Percentiles rank a stretch among this genome's conserved stretches.
phyloP scores from a whole-genome alignment of 2,797 vertebrate species.

The Vireo griseus region DNA sequence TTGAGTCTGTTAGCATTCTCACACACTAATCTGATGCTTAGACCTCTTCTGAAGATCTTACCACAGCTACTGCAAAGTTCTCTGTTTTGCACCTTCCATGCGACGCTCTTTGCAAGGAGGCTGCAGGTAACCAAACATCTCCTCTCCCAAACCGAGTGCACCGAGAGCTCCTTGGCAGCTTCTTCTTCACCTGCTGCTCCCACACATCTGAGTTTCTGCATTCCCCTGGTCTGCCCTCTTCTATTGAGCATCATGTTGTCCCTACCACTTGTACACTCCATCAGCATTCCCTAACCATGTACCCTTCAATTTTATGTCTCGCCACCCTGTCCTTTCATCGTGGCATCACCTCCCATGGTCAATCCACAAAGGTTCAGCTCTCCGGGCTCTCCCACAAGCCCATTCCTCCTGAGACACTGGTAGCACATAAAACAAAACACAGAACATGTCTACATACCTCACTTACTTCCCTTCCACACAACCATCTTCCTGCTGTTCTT shows the following conservation, averaged over 20 bases:
- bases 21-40: not conserved
- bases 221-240: not conserved
- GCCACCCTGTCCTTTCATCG: fast-evolving
- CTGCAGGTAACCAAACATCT: not conserved
- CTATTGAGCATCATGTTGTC: fast-evolving
- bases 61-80: not conserved
- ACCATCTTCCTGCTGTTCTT: not conserved
- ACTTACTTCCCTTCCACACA: not conserved
- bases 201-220: not conserved
- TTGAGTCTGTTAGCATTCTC: not conserved
- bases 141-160: not conserved
- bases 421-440: not conserved
- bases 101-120: not conserved
- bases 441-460: not conserved
- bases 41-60: not conserved
- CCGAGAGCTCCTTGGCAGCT: not conserved
- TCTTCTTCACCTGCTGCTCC: not conserved
- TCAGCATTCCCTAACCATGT: not conserved
- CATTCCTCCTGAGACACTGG: not conserved
- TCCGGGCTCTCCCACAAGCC: not conserved
- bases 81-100: not conserved
- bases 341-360: not conserved
- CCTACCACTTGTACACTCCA: not conserved
- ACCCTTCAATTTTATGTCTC: not conserved
- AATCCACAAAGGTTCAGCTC: not conserved